Evolutionary conservation across 2,797 vertebrate species (phyloP).

Genomic region (Diceros bicornis): DNA sequence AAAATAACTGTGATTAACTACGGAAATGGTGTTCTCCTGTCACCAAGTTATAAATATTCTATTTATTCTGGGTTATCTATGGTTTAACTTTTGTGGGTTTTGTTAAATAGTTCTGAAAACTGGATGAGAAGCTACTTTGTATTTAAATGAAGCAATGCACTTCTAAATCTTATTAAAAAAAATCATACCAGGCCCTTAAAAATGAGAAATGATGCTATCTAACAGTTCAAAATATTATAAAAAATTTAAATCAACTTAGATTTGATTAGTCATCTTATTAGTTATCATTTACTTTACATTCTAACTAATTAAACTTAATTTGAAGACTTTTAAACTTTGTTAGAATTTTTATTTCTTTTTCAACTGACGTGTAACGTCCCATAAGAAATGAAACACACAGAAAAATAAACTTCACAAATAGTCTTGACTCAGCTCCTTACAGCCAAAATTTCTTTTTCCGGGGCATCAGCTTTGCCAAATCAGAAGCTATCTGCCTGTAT

Average conservation of each 20-base stretch:
- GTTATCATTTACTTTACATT: constrained; percentile 5
- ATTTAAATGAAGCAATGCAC: neutral
- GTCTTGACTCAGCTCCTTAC: neutral
- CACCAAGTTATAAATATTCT: constrained; percentile 76
- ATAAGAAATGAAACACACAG: constrained; percentile 25
- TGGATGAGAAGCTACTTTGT: constrained; percentile 53
- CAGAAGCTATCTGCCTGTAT: neutral
- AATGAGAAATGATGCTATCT: neutral
- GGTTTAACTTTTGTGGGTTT: constrained; percentile 53
- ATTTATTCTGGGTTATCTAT: constrained; percentile 74
- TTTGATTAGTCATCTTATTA: constrained; percentile 46
- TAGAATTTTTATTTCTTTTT: constrained; percentile 49
- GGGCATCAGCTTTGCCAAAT: neutral
- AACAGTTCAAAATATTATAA: neutral
- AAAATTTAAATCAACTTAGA: constrained; percentile 53
- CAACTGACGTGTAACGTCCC: neutral
- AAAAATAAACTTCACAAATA: neutral
- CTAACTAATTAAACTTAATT: constrained; percentile 64
- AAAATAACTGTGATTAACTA: constrained; percentile 66
- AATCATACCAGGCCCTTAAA: neutral
- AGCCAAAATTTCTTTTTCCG: neutral
- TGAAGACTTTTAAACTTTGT: constrained; percentile 60
- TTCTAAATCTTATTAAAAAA: constrained; percentile 45
- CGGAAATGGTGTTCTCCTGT: constrained; percentile 71
- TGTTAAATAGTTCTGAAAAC: constrained; percentile 65